phyloP scores from a whole-genome alignment of 2,888 invertebrate species.

The Synergus gifuensis region DNA sequence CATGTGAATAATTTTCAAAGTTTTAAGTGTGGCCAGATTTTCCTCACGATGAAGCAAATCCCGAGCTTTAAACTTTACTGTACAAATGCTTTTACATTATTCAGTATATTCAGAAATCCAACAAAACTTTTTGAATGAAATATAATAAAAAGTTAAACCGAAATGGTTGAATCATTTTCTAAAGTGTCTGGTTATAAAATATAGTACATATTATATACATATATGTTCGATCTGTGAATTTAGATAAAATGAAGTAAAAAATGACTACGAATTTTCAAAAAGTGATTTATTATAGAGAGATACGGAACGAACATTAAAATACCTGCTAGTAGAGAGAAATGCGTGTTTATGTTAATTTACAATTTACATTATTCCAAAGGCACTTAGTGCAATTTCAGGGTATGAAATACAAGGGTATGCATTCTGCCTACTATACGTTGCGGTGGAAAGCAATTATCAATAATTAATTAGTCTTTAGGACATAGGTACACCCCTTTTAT shows the following conservation, averaged over 20 bases:
- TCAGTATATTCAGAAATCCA: neutral
- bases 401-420: neutral
- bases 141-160: neutral
- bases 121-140: slow-evolving; percentile 13
- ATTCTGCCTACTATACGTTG: slow-evolving; percentile 40
- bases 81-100: neutral
- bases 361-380: slow-evolving; percentile 5
- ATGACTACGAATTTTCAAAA: neutral
- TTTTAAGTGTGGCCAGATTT: neutral
- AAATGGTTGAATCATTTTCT: neutral
- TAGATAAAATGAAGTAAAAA: neutral
- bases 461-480: slow-evolving; percentile 46
- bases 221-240: neutral
- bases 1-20: neutral
- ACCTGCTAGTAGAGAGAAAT: neutral
- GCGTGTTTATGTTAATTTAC: slow-evolving; percentile 15
- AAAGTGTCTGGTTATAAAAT: neutral
- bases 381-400: slow-evolving; percentile 32
- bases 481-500: slow-evolving; percentile 18
- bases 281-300: neutral
- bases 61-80: neutral
- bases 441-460: slow-evolving; percentile 46
- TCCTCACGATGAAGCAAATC: neutral
- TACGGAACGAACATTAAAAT: neutral
- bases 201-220: neutral